Evolutionary conservation across 2,888 invertebrate genomes (phyloP), one percentile per base, ranked within the genome.

Genomic region (Lapara coniferarum): DNA sequence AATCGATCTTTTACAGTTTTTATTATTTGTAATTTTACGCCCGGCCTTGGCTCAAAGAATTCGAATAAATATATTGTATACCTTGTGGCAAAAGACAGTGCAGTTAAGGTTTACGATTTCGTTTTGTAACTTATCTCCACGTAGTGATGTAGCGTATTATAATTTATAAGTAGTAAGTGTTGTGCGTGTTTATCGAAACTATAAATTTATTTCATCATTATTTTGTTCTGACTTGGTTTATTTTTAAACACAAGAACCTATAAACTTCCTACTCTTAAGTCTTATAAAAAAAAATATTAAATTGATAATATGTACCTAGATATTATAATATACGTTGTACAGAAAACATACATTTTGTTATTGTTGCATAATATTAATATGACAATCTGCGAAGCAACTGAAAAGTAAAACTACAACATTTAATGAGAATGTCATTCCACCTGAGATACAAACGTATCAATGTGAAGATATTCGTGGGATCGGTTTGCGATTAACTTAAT

Each of bases 41-140:
- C 16, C 12, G 59, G 44, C 59, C 59, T 59, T 59, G 49, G 49
- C 46, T 19, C 37, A 63, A 63, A 63, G 49, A 63, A 63, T 63
- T 63, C 63, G 63, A 16, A 63, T 13, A 49, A 13, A 63, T 13
- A 63, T 49, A 49, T 63, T 63, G 49, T 49, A 49, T 49, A 49
- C 44, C 59, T 59, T 63, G 63, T 63, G 49, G 59, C 66, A 70
- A 74, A 73, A 67, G 76, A 71, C 73, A 73, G 59, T 63, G 71
- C 52, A 67, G 63, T 49, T 49, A 63, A 63, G 10, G 46, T 63
- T 63, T 63, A 14, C 49, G 19, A 19, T 19, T 49, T 63, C 63
- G 49, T 63, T 63, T 63, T 63, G 63, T 19, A 49, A 46, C 19
- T 63, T 19, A 49, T 63, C 19, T 14, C 19, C 49, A 49, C 16